These are phyloP conservation scores for Sericinus montela DNA, from an alignment of 2,888 invertebrate genomes.

Conservation along the genomic window DNA sequence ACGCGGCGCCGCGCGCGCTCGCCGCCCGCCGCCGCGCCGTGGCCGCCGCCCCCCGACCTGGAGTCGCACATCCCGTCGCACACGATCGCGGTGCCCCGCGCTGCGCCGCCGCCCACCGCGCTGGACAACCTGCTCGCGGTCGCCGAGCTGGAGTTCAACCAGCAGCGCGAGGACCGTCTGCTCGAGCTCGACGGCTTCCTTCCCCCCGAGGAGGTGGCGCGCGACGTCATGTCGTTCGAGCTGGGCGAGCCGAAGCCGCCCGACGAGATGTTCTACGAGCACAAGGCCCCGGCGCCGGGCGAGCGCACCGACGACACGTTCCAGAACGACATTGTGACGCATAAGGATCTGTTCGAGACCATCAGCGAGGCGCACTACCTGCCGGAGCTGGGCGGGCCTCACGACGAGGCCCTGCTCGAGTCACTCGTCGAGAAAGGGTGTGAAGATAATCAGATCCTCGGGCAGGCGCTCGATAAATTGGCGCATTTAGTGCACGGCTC, in stretches of 20 bases:
- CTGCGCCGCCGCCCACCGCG: slow-evolving; percentile 53
- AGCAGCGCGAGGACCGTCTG: slow-evolving; percentile 66
- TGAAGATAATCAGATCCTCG: slow-evolving; percentile 79
- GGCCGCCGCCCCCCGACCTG: slow-evolving; percentile 72
- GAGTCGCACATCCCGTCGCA: slow-evolving; percentile 82
- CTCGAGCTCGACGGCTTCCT: slow-evolving; percentile 53
- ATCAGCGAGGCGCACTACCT: slow-evolving; percentile 71
- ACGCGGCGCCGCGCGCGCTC: slow-evolving; percentile 33
- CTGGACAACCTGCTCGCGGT: slow-evolving; percentile 82
- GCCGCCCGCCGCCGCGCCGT: slow-evolving; percentile 24
- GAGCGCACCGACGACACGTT: slow-evolving; percentile 51
- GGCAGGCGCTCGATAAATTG: slow-evolving; percentile 63
- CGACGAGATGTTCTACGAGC: slow-evolving; percentile 58
- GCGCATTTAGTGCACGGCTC: slow-evolving; percentile 58
- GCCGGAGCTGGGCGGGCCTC: slow-evolving; percentile 63
- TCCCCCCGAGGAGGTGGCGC: slow-evolving; percentile 54
- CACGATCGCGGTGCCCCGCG: slow-evolving; percentile 76
- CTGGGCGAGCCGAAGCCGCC: slow-evolving; percentile 53
- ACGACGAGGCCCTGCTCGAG: slow-evolving; percentile 78
- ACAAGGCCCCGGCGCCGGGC: slow-evolving; percentile 39
- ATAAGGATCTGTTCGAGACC: slow-evolving; percentile 70
- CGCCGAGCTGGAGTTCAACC: slow-evolving; percentile 82
- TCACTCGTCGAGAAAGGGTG: slow-evolving; percentile 81
- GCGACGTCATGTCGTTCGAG: slow-evolving; percentile 66
- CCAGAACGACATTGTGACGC: slow-evolving; percentile 52